Evolutionary conservation across 2,888 invertebrate genomes (phyloP).

Genomic region (Macaria notata): DNA sequence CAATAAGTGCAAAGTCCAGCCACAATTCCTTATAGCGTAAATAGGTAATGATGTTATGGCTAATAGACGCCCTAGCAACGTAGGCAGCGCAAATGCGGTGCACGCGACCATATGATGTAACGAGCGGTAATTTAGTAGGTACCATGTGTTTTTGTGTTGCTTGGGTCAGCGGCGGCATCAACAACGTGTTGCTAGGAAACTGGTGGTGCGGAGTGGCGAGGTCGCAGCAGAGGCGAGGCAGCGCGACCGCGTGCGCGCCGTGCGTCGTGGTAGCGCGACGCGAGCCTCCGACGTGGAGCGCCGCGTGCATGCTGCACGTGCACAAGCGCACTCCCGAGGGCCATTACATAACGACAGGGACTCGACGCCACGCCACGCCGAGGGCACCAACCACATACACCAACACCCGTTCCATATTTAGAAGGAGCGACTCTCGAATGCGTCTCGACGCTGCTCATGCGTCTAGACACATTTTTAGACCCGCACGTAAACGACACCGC

Average conservation of each 20-base stretch:
- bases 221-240: constrained; percentile 28
- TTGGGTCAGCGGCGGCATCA: constrained; percentile 75
- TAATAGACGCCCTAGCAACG: constrained; percentile 59
- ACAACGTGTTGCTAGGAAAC: constrained; percentile 82
- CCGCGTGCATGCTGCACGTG: constrained; percentile 75
- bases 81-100: constrained; percentile 52
- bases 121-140: constrained; percentile 47
- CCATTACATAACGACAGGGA: constrained; percentile 71
- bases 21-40: constrained; percentile 28
- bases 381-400: constrained; percentile 56
- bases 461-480: constrained; percentile 78
- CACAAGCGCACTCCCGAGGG: constrained; percentile 57
- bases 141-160: constrained; percentile 78
- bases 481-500: constrained; percentile 76
- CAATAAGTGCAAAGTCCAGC: constrained; percentile 38
- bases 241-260: constrained; percentile 41
- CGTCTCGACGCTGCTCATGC: constrained; percentile 65
- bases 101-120: constrained; percentile 70
- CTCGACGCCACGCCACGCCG: constrained; percentile 47
- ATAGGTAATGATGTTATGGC: constrained; percentile 54
- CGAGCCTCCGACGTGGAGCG: constrained; percentile 71
- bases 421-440: constrained; percentile 71
- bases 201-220: constrained; percentile 41
- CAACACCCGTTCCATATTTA: constrained; percentile 77
- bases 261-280: constrained; percentile 41